Conservation (phyloP, 2,113 vertebrate genomes). For the Salvelinus namaycush region DNA sequence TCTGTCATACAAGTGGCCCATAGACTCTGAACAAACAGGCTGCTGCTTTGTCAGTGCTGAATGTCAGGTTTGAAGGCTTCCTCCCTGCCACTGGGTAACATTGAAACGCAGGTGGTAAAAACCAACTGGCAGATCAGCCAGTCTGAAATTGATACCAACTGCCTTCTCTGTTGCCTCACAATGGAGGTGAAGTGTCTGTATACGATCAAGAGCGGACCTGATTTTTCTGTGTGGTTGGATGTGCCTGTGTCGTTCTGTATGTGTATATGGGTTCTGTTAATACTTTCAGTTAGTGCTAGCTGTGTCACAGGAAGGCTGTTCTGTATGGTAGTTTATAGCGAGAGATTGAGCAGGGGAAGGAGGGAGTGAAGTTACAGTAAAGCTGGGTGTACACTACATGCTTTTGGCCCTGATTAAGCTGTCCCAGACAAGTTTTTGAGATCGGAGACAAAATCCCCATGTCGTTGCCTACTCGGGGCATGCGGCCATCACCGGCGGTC, state of each 20-base stretch:
- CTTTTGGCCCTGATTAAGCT: no score
- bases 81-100: not conserved
- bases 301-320: not conserved
- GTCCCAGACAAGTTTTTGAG: no score
- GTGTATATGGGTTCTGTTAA: not conserved
- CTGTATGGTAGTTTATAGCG: not conserved
- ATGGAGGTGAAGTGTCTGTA: not conserved
- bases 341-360: not conserved
- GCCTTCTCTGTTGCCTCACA: not conserved
- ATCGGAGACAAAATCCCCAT: no score
- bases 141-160: not conserved
- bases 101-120: not conserved
- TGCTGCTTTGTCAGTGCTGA: not conserved
- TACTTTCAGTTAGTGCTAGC: not conserved
- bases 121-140: not conserved
- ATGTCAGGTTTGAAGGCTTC: not conserved
- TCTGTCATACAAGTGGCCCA: not conserved
- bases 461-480: no score
- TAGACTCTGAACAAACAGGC: conserved; percentile 1
- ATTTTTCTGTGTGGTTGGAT: not conserved
- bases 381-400: no score
- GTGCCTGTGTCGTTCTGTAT: not conserved
- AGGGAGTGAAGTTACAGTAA: not conserved
- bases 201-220: not conserved
- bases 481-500: no score